Conservation (phyloP, 2,888 invertebrate genomes). For the Mesochorus sp. region DNA sequence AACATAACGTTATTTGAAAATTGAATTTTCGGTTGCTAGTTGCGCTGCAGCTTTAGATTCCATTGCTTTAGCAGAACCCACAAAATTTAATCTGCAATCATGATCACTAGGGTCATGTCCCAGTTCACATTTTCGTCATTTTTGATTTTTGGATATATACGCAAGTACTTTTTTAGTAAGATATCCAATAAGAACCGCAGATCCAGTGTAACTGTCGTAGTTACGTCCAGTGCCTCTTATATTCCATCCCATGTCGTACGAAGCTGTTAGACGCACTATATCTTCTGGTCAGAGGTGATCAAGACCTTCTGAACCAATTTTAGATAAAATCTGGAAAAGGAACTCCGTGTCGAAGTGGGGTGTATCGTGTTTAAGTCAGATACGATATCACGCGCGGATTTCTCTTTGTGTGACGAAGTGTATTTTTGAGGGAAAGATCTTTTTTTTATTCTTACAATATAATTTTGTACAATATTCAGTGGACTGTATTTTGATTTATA, state of each 20-base stretch:
- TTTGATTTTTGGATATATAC: neutral
- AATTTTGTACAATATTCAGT: too few species aligned
- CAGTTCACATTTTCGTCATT: conserved; percentile 31
- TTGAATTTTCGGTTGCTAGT: conserved; percentile 50
- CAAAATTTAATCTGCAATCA: conserved; percentile 16
- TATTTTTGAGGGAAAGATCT: too few species aligned
- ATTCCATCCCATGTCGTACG: conserved; percentile 11
- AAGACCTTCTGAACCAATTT: neutral
- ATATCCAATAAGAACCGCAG: conserved; percentile 16
- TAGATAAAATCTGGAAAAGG: conserved; percentile 17
- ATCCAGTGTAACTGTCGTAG: conserved; percentile 14
- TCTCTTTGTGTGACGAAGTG: too few species aligned
- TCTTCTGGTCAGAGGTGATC: neutral
- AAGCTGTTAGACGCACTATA: conserved; percentile 13
- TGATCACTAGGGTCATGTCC: conserved; percentile 4
- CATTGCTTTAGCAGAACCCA: conserved; percentile 61
- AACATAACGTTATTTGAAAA: conserved; percentile 56
- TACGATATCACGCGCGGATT: too few species aligned
- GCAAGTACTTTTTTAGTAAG: neutral
- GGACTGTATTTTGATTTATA: too few species aligned
- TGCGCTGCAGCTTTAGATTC: conserved; percentile 61
- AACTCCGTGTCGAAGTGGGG: conserved; percentile 9
- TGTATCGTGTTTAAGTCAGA: too few species aligned
- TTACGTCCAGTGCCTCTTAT: conserved; percentile 22
- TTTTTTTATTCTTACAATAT: too few species aligned